A percentile compares a stretch with the other conserved stretches of the same genome.
phyloP scores from a whole-genome alignment of 2,113 vertebrate species.

The Gambusia holbrooki region DNA sequence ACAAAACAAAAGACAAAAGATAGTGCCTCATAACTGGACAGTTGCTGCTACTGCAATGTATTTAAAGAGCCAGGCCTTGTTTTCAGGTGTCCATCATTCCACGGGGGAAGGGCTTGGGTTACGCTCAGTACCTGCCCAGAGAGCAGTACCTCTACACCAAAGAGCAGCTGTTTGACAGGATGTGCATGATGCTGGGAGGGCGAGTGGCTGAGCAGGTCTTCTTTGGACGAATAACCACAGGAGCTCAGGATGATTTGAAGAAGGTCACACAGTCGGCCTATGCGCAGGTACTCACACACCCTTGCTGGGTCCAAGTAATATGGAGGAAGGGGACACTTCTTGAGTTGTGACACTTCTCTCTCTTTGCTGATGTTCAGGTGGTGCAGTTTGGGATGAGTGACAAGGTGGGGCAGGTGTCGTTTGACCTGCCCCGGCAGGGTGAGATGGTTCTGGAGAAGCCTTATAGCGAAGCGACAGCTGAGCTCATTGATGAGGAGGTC shows the following conservation, averaged over 20 bases:
- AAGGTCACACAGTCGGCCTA: slow-evolving; percentile 98
- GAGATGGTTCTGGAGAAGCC: slow-evolving; percentile 90
- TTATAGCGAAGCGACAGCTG: slow-evolving; percentile 85
- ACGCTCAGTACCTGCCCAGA: slow-evolving; percentile 92
- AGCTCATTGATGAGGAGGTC: slow-evolving; percentile 84
- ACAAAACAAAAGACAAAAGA: background rate
- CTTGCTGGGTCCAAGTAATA: background rate
- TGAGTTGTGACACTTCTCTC: slow-evolving; percentile 1
- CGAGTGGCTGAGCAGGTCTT: slow-evolving; percentile 95
- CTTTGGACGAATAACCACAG: slow-evolving; percentile 90
- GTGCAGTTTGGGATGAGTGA: slow-evolving; percentile 97
- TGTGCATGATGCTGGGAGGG: slow-evolving; percentile 97
- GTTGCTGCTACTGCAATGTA: too few species aligned
- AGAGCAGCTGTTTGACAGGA: slow-evolving; percentile 94
- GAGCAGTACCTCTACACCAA: slow-evolving; percentile 95
- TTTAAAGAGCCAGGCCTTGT: background rate
- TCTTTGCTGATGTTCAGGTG: slow-evolving; percentile 73
- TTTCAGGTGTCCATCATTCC: slow-evolving; percentile 94
- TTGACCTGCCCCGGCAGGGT: slow-evolving; percentile 90
- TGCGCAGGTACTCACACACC: slow-evolving; percentile 84
- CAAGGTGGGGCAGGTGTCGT: slow-evolving; percentile 93
- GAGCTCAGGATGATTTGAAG: slow-evolving; percentile 92
- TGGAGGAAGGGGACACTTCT: background rate
- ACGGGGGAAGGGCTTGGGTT: slow-evolving; percentile 92
- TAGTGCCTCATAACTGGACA: background rate